phyloP scores from a whole-genome alignment of 2,797 vertebrate genomes.

The Argentina silus region DNA sequence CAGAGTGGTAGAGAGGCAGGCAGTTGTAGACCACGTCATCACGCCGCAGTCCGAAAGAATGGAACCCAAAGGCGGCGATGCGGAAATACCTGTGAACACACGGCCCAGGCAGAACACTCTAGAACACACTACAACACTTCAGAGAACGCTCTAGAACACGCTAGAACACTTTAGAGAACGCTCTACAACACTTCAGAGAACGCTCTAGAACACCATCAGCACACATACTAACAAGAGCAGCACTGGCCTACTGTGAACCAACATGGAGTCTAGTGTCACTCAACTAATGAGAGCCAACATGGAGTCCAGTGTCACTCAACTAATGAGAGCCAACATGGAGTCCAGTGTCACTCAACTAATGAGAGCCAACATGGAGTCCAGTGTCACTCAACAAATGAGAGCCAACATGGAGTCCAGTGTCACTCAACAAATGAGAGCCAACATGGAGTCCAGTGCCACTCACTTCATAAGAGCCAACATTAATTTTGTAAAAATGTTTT shows the following conservation, averaged over 20 bases:
- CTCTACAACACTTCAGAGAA: not conserved
- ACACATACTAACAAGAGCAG: too few species aligned
- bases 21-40: constrained; percentile 88
- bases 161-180: not conserved
- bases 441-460: constrained; percentile 22
- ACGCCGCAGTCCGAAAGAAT: constrained; percentile 81
- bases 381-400: too few species aligned
- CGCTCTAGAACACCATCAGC: too few species aligned
- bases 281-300: too few species aligned
- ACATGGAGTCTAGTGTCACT: too few species aligned
- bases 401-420: not conserved
- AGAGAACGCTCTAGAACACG: not conserved
- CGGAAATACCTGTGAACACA: constrained; percentile 83
- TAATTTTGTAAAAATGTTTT: too few species aligned
- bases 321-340: too few species aligned
- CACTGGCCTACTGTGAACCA: too few species aligned
- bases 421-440: constrained; percentile 24
- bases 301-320: too few species aligned
- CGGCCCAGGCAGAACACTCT: not conserved
- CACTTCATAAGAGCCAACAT: constrained; percentile 52
- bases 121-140: not conserved
- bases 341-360: too few species aligned
- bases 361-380: too few species aligned
- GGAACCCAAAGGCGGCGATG: constrained; percentile 89
- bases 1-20: constrained; percentile 91